Evolutionary conservation across 2,797 vertebrate genomes (phyloP).

Genomic region (Rhynchotus rufescens): DNA sequence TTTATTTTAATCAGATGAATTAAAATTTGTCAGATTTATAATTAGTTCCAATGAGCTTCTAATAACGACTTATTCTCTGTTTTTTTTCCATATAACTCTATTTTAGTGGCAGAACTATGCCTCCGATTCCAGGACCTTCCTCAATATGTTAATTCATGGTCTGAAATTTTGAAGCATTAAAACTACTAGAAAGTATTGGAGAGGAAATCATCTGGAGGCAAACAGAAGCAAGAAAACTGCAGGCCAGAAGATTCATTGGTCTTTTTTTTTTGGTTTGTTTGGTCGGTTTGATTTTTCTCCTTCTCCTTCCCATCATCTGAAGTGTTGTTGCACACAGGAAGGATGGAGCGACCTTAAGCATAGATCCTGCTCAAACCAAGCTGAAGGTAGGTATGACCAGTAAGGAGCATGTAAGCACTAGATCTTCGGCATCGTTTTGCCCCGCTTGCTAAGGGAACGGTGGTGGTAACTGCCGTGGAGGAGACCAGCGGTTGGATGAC

Average conservation of each 20-base stretch:
- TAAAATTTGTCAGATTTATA: not conserved
- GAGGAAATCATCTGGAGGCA: not conserved
- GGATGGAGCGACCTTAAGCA: rapidly evolving
- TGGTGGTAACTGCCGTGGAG: not conserved
- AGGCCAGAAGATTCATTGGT: not conserved
- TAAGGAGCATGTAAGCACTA: rapidly evolving
- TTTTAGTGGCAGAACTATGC: not conserved
- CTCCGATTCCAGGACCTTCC: not conserved
- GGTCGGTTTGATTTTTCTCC: too few relatives aligned
- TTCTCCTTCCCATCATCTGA: too few relatives aligned
- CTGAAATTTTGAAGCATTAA: not conserved
- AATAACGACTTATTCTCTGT: not conserved
- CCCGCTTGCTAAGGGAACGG: not conserved
- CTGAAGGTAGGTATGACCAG: not conserved
- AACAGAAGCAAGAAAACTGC: not conserved
- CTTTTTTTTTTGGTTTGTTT: not conserved
- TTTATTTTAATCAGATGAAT: not conserved
- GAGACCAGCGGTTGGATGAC: not conserved
- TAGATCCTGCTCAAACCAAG: too few relatives aligned
- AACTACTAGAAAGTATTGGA: not conserved
- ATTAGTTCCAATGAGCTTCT: not conserved
- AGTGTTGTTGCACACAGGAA: not conserved
- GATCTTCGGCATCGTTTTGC: not conserved
- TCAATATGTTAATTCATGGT: not conserved
- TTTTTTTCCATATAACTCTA: not conserved